Base-by-base conservation (phyloP, 2,888 invertebrate genomes). In the Drosophila meridionalis region DNA sequence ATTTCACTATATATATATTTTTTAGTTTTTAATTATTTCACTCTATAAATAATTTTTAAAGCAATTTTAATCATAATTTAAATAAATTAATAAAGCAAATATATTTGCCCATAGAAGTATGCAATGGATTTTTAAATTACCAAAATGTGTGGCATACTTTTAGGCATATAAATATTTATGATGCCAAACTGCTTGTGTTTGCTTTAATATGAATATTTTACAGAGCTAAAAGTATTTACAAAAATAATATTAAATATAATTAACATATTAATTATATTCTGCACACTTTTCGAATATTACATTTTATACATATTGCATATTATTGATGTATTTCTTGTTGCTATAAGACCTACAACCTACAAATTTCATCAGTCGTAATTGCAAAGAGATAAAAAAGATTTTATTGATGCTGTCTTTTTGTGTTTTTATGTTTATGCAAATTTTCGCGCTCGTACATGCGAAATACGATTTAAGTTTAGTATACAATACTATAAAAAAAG, bases 141-240 rank as follows among this genome's bases (percentile, higher is more conserved):
- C 7, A n/a, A 63, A 48, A 40, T 34, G 0, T 14, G 12, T 28
- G 52, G 69, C 34, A 52, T 69, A 69, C 52, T 45, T 69, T 26
- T 34, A 14, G 66, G 66, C 52, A 11, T 3, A 2, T 4, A 5
- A 38, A 8, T 38, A 26, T 28, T 38, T n/a, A 3, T 36, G 5
- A 12, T 11, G 0, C 4, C 9, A 4, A 9, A n/a, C 8, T 8
- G 3, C 3, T 11, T 52, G 11, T 5, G 0, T n/a, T 20, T 34
- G 6, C 6, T n/a, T 32, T 32, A 0, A 9, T 32, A n/a, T 32
- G 32, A 32, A 32, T 32, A 4, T 48, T 48, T 3, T 7, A 30
- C 1, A 14, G 6, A n/a, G 4, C 9, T 50, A 20, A 20, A 34
- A 2, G 0, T 20, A 52, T 34, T 34, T 20, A 3, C 12, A 12